Percentiles rank a stretch among this genome's conserved stretches.
Conservation (phyloP, 2,888 invertebrate genomes). For the Dysmachus trigonus region DNA sequence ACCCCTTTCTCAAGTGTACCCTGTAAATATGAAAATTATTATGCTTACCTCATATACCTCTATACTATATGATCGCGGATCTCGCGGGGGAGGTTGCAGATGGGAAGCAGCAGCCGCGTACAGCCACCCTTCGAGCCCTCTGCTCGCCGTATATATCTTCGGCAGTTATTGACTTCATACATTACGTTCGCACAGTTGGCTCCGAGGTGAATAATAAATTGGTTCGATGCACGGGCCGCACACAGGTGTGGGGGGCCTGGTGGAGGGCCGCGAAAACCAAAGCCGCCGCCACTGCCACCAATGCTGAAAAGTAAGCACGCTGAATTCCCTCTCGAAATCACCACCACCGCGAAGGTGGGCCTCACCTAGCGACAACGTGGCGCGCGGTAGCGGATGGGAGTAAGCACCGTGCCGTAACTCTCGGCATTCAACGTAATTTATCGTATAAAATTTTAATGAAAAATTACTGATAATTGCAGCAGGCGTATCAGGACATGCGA, state of each 20-base stretch:
- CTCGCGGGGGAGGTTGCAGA: background rate
- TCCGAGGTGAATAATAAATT: constrained; percentile 41
- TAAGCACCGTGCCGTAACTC: constrained; percentile 2
- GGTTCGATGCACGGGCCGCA: constrained; percentile 29
- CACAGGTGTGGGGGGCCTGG: background rate
- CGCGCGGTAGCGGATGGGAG: no score
- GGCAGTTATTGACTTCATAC: constrained; percentile 39
- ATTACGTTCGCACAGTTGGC: constrained; percentile 40
- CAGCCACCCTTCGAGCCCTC: no score
- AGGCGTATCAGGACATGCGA: constrained; percentile 39
- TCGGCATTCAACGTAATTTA: constrained; percentile 34
- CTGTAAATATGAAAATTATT: constrained; percentile 41
- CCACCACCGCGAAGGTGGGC: background rate
- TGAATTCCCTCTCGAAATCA: background rate
- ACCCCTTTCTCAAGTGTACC: constrained; percentile 26
- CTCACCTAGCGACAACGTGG: no score
- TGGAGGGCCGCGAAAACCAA: background rate
- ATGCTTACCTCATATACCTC: constrained; percentile 21
- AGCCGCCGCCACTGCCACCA: background rate
- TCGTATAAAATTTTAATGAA: constrained; percentile 42
- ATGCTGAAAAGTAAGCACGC: background rate
- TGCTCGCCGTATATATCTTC: constrained; percentile 28
- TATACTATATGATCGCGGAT: background rate
- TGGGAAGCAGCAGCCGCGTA: background rate
- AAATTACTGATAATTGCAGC: constrained; percentile 42